Evolutionary conservation across 1,140 invertebrate species (phyloP).

Genomic region (Brachystomella parvula): DNA sequence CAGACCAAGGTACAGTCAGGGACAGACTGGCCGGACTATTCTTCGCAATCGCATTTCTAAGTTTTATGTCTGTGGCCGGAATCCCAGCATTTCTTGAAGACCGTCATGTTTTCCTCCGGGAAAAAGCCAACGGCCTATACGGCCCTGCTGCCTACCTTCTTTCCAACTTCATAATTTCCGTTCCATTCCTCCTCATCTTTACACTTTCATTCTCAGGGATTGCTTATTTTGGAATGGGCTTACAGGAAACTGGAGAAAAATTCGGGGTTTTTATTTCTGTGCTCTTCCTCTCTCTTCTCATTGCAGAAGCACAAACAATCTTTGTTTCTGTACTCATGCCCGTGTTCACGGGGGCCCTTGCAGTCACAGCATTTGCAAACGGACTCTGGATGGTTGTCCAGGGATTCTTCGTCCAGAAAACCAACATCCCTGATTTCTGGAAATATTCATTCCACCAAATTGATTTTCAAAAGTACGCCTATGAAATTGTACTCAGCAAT

Average conservation of each 20-base stretch:
- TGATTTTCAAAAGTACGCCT: conserved; percentile 9
- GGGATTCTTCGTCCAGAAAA: conserved; percentile 7
- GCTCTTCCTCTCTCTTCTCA: background rate
- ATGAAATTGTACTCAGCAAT: background rate
- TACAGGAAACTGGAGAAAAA: background rate
- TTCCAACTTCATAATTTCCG: background rate
- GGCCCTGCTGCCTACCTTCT: background rate
- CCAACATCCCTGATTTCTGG: conserved; percentile 2
- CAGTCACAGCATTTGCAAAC: background rate
- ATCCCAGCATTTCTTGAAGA: conserved; percentile 8
- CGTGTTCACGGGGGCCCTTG: background rate
- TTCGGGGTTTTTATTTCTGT: background rate
- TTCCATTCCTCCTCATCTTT: conserved; percentile 6
- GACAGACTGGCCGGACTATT: background rate
- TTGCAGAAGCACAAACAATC: conserved; percentile 2
- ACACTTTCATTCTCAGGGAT: conserved; percentile 1
- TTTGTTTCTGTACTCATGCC: background rate
- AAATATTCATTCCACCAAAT: conserved; percentile 6
- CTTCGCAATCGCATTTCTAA: conserved; percentile 5
- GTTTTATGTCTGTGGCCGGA: conserved; percentile 8
- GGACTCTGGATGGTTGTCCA: conserved; percentile 7
- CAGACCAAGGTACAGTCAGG: background rate
- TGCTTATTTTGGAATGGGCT: background rate
- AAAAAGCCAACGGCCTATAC: conserved; percentile 6
- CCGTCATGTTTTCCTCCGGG: background rate